Evolutionary conservation across 2,888 invertebrate genomes (phyloP).

Genomic region (Dermolepida albohirtum): DNA sequence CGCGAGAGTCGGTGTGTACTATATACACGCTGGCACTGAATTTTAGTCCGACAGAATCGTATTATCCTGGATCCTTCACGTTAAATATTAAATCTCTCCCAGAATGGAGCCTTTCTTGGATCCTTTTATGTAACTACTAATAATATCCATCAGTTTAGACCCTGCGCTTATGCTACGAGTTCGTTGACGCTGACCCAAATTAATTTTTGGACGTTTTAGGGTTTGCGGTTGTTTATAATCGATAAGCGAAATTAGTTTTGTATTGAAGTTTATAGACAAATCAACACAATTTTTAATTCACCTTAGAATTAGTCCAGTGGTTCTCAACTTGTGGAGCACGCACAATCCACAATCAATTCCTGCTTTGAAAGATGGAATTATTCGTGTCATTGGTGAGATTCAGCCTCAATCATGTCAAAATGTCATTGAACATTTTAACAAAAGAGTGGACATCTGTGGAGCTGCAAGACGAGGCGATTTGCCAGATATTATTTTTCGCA

Average conservation of each 20-base stretch:
- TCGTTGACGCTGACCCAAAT: constrained; percentile 21
- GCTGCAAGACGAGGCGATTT: too few relatives aligned
- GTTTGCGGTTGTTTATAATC: constrained; percentile 12
- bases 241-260: constrained; percentile 18
- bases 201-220: constrained; percentile 18
- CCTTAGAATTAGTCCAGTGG: too few relatives aligned
- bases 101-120: constrained; percentile 14
- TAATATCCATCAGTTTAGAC: constrained; percentile 11
- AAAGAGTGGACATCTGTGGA: too few relatives aligned
- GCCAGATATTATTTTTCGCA: too few relatives aligned
- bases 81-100: constrained; percentile 23
- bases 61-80: constrained; percentile 27
- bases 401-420: too few relatives aligned
- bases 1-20: constrained; percentile 32
- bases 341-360: too few relatives aligned
- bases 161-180: constrained; percentile 4
- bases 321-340: too few relatives aligned
- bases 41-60: constrained; percentile 13
- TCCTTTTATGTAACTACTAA: constrained; percentile 17
- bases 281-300: background rate
- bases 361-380: too few relatives aligned
- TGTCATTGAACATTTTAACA: too few relatives aligned
- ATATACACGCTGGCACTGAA: constrained; percentile 7
- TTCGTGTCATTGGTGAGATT: too few relatives aligned
- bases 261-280: background rate